Evolutionary conservation across 1,140 invertebrate species (phyloP), one percentile per base, ranked within the genome.

Genomic region (Calephelis nemesis): DNA sequence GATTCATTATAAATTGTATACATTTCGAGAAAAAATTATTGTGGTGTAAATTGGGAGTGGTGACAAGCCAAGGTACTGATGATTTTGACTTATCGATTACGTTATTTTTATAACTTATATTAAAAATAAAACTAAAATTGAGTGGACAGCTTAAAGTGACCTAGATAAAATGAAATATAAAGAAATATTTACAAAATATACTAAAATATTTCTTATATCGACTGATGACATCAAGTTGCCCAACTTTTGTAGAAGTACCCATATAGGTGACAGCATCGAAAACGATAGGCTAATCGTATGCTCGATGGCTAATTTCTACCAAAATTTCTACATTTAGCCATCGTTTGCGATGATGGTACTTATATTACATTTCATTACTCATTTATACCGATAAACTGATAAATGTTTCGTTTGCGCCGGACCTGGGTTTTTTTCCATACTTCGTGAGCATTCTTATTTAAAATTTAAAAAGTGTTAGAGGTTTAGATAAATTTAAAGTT

Each of bases 181-280:
- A 39, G 58, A 39, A 60, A 60, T 60, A 10, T 60, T n/a, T 58
- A 69, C 64, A 69, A 10, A 47, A 64, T 42, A 19, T 19, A 19
- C 15, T 19, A 19, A 19, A 48, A 60, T 13, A 52, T 67, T 45
- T 15, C 42, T 63, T 68, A 15, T 68, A 68, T 68, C n/a, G 67
- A 10, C 62, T 49, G 67, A 15, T 68, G 62, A 68, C 67, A 68
- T 68, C 19, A 19, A 68, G 67, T 68, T 63, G 63, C 67, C 67
- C 67, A 50, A 52, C 15, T 50, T 63, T 68, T 68, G 58, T 68
- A 67, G 11, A 67, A 19, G 19, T 49, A 58, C 65, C 65, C 50
- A 54, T 19, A 19, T 19, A 19, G 15, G 15, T 19, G 15, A 19
- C 15, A 19, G 15, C 15, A 19, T 19, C 15, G 15, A 19, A 19